Evolutionary conservation across 2,888 invertebrate species (phyloP).

Genomic region (Lypha dubia): DNA sequence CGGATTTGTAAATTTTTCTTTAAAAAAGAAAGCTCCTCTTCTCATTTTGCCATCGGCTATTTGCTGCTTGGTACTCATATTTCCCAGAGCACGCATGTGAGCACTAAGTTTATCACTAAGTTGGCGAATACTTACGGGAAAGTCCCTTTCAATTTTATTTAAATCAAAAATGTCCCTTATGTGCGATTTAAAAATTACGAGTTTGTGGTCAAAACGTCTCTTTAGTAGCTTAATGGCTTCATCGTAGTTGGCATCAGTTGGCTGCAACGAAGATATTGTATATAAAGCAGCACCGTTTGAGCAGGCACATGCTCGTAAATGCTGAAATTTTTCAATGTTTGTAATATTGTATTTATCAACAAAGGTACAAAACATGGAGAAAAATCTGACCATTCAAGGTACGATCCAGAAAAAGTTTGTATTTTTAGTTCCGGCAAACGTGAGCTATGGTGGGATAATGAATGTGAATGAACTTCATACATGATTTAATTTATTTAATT

Average conservation of each 20-base stretch:
- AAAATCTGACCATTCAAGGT: neutral
- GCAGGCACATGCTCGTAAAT: constrained; percentile 65
- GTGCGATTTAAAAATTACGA: too few species aligned
- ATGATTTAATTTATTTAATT: constrained; percentile 12
- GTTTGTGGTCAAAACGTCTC: too few species aligned
- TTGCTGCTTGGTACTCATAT: constrained; percentile 54
- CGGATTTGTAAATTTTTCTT: neutral
- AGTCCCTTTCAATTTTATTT: too few species aligned
- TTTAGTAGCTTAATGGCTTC: too few species aligned
- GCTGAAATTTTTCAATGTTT: constrained; percentile 66
- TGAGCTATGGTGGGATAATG: neutral
- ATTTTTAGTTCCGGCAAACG: constrained; percentile 5
- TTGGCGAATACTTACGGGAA: too few species aligned
- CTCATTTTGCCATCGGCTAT: constrained; percentile 63
- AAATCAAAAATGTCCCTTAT: too few species aligned
- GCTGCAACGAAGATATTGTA: too few species aligned
- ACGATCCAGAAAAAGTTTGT: neutral
- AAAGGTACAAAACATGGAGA: constrained; percentile 19
- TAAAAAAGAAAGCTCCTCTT: constrained; percentile 37
- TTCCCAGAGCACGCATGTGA: constrained; percentile 61
- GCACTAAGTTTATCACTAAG: constrained; percentile 62
- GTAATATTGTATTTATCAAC: neutral
- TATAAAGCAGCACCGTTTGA: constrained; percentile 52
- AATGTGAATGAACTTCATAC: constrained; percentile 4
- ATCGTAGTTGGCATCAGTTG: too few species aligned